Evolutionary conservation across 1,140 invertebrate genomes (phyloP).

Genomic region (Aphelenchoides fujianensis): DNA sequence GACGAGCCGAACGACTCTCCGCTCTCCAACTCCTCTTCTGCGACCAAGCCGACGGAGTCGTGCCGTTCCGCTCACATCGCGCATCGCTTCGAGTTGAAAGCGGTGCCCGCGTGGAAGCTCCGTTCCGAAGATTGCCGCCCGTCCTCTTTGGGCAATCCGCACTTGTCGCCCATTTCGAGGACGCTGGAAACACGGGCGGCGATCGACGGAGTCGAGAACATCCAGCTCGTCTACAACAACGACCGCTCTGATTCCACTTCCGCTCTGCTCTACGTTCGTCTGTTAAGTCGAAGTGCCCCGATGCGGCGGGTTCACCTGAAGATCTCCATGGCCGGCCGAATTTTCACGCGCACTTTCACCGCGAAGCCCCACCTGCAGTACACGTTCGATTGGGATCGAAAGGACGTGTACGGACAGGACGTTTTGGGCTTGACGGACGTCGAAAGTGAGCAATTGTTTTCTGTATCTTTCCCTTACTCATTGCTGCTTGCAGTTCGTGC

Average conservation of each 20-base stretch:
- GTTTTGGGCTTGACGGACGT: not conserved
- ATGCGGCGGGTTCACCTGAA: not conserved
- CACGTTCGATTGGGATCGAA: not conserved
- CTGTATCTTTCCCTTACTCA: not conserved
- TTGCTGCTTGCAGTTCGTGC: not conserved
- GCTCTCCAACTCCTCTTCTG: not conserved
- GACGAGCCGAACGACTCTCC: conserved; percentile 19
- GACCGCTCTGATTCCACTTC: not conserved
- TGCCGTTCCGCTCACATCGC: not conserved
- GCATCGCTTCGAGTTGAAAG: not conserved
- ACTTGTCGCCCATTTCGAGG: not conserved
- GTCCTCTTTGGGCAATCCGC: no score
- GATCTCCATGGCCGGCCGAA: conserved; percentile 2
- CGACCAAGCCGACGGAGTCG: not conserved
- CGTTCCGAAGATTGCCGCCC: not conserved
- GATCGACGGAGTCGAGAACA: not conserved
- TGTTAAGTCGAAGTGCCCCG: not conserved
- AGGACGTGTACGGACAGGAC: not conserved
- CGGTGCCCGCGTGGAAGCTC: not conserved
- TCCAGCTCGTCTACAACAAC: not conserved
- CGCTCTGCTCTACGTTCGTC: not conserved
- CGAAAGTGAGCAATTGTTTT: not conserved
- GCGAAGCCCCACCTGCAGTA: not conserved
- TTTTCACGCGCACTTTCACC: conserved; percentile 5
- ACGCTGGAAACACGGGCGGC: not conserved